Evolutionary conservation across 2,888 invertebrate species (phyloP).

Genomic region (Creontiades dilutus): DNA sequence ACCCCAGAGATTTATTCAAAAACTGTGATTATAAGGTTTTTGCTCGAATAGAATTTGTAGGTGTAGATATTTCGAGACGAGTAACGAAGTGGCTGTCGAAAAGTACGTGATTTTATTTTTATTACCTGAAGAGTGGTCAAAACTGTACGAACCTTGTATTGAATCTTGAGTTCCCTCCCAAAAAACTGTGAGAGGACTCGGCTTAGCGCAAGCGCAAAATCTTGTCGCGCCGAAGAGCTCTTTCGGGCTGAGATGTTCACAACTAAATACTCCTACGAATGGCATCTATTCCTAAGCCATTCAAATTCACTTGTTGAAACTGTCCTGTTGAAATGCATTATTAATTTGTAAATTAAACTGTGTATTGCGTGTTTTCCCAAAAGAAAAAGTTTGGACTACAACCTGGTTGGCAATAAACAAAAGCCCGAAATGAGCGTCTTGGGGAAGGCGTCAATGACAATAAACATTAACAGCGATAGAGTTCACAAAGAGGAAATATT

Average conservation of each 20-base stretch:
- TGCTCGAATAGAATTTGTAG: no score
- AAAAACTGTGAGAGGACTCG: no score
- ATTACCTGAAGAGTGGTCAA: not conserved
- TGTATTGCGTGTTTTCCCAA: not conserved
- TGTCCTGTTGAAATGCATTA: constrained; percentile 21
- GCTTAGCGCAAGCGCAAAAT: not conserved
- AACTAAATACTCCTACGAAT: no score
- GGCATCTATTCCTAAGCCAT: not conserved
- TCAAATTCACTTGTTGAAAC: not conserved
- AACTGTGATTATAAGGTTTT: no score
- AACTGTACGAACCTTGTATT: not conserved
- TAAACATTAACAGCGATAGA: not conserved
- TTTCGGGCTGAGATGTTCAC: not conserved
- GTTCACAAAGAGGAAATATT: no score
- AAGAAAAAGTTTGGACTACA: not conserved
- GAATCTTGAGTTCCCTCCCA: not conserved
- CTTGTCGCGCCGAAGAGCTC: not conserved
- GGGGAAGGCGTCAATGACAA: not conserved
- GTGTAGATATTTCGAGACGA: no score
- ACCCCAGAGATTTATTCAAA: no score
- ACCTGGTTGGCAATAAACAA: not conserved
- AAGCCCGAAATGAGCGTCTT: no score
- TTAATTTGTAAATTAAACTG: constrained; percentile 1
- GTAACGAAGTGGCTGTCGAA: no score
- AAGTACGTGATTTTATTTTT: no score